Conservation (phyloP, 2,888 invertebrate species). For the Ormyrus nitidulus region DNA sequence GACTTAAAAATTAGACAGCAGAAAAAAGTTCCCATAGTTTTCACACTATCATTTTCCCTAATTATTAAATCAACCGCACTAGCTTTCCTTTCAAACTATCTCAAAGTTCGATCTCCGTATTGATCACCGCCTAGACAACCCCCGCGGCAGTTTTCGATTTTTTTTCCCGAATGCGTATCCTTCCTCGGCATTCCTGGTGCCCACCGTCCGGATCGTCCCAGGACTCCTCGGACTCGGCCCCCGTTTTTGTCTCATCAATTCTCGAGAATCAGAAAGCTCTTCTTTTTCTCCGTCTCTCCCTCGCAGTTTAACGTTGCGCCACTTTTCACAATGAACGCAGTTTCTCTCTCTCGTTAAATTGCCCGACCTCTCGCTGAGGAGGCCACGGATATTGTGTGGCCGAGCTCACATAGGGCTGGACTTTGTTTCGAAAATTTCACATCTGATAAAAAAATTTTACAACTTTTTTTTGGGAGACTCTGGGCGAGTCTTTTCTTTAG, state of each 20-base stretch:
- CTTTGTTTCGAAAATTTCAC: constrained; percentile 22
- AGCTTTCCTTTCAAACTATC: constrained; percentile 25
- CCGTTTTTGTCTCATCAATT: constrained; percentile 40
- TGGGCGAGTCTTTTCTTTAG: not conserved
- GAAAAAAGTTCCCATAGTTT: constrained; percentile 16
- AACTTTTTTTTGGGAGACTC: constrained; percentile 20
- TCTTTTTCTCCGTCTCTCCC: constrained; percentile 1
- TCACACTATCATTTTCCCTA: constrained; percentile 37
- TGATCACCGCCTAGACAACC: constrained; percentile 26
- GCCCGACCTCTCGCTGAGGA: constrained; percentile 27
- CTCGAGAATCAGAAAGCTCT: constrained; percentile 30
- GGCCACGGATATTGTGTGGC: constrained; percentile 9
- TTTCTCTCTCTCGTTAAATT: constrained; percentile 16
- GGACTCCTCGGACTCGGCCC: not conserved
- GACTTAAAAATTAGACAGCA: no score
- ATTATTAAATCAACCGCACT: constrained; percentile 39
- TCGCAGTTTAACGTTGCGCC: constrained; percentile 23
- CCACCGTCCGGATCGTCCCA: constrained; percentile 18
- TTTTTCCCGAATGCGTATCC: not conserved
- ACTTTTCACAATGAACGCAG: constrained; percentile 27
- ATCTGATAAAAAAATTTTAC: not conserved
- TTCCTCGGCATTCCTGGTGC: constrained; percentile 15
- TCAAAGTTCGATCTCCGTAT: constrained; percentile 10
- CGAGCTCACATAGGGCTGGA: constrained; percentile 5
- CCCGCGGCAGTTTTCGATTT: constrained; percentile 14